Evolutionary conservation across 2,797 vertebrate species (phyloP), one percentile per base, ranked within the genome.

Genomic region (Channa striata): DNA sequence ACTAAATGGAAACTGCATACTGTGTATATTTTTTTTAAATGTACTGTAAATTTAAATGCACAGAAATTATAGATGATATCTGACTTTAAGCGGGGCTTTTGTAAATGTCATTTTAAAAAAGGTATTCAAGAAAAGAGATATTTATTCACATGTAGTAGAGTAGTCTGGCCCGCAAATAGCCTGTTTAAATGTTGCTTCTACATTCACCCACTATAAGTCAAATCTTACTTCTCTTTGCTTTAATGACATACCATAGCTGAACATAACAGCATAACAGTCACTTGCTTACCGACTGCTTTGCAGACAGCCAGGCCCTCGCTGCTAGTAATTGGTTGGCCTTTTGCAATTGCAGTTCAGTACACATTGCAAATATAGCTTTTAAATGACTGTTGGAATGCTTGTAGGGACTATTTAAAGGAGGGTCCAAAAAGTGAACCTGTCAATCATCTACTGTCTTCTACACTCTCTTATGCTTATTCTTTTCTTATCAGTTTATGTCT

Each of bases 181-280:
- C n/a, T 21, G 12, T 40, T 7, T 59, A 11, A 51, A 52, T 19
- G 46, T 11, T 5, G 46, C 34, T 59, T n/a, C 44, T 46, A 30
- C 47, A n/a, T 19, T 30, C 48, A 37, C 14, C 36, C 40, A 17
- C 23, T 56, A 4, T 58, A 44, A 68, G 68, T 79, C 79, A 57
- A n/a, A 69, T 79, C 80, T 87, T 82, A 88, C 86, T 87, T 43
- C 49, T 72, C 70, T 80, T 63, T 74, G 73, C 53, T 9, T 33
- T 85, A 80, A 82, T 64, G 74, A 74, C 81, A 78, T 81, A 74
- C 4, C 25, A 30, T 64, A 72, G 82, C 72, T 68, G 83, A 80
- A 84, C 74, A 84, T 86, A 64, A 90, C 87, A 92, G 90, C 89
- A 33, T 82, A n/a, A n/a, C n/a, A n/a, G n/a, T 89, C 60, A 52